Evolutionary conservation across 1,140 invertebrate genomes (phyloP).

Genomic region (Telenomus remus): DNA sequence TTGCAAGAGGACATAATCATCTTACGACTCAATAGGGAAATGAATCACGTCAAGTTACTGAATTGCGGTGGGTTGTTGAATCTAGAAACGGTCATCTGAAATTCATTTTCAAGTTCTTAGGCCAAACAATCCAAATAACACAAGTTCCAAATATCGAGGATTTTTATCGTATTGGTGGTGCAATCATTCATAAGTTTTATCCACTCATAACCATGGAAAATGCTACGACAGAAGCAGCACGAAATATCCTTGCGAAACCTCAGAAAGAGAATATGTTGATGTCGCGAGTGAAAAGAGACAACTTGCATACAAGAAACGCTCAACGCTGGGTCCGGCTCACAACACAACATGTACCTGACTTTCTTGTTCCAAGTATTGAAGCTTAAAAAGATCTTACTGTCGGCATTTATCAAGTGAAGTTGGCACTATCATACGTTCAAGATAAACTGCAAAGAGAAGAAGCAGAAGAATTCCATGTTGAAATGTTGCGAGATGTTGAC

Average conservation of each 20-base stretch:
- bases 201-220: background rate
- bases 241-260: no score
- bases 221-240: no score
- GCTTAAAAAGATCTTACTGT: background rate
- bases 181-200: background rate
- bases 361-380: slow-evolving; percentile 1
- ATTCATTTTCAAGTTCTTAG: background rate
- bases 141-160: background rate
- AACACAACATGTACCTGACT: background rate
- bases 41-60: slow-evolving; percentile 1
- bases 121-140: background rate
- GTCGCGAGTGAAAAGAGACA: no score
- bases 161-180: background rate
- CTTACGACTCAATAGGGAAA: slow-evolving; percentile 11
- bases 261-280: no score
- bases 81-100: background rate
- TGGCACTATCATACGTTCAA: slow-evolving; percentile 8
- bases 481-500: background rate
- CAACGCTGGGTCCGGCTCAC: no score
- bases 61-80: slow-evolving; percentile 4
- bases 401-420: slow-evolving; percentile 3
- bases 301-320: no score
- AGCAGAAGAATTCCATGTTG: slow-evolving; percentile 9
- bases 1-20: background rate
- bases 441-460: background rate